phyloP scores from a whole-genome alignment of 2,113 vertebrate genomes.

The Nicator chloris region DNA sequence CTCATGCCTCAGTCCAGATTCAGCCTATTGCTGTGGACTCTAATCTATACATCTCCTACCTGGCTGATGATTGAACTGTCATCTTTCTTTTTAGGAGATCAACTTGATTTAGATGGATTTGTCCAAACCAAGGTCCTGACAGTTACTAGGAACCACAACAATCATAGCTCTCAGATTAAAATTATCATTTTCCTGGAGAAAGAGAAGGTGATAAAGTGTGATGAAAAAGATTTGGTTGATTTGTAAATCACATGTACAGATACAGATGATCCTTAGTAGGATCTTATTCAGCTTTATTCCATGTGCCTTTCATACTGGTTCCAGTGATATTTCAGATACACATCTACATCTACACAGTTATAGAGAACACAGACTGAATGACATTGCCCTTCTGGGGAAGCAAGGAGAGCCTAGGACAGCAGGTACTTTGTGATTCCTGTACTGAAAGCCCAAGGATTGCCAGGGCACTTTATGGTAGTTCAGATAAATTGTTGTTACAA shows the following conservation, averaged over 20 bases:
- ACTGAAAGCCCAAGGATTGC: background rate
- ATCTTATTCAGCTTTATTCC: background rate
- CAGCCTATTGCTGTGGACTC: background rate
- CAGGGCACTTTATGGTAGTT: background rate
- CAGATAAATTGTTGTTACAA: background rate
- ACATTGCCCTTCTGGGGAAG: background rate
- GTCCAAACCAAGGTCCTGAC: background rate
- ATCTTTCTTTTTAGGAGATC: background rate
- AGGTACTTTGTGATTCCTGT: background rate
- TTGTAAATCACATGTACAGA: background rate
- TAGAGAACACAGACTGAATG: background rate
- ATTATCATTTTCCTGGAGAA: background rate
- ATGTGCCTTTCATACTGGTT: fast-evolving
- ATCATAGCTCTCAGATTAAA: background rate
- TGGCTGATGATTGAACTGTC: background rate
- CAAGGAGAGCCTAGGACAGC: background rate
- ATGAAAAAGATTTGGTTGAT: background rate
- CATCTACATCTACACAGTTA: background rate
- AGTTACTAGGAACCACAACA: background rate
- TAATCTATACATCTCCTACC: background rate
- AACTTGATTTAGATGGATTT: background rate
- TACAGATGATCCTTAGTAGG: background rate
- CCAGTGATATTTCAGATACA: background rate
- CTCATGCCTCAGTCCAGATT: background rate
- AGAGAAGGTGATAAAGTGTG: background rate